Evolutionary conservation across 2,888 invertebrate genomes (phyloP).

Genomic region (Drosophila villosipedis): DNA sequence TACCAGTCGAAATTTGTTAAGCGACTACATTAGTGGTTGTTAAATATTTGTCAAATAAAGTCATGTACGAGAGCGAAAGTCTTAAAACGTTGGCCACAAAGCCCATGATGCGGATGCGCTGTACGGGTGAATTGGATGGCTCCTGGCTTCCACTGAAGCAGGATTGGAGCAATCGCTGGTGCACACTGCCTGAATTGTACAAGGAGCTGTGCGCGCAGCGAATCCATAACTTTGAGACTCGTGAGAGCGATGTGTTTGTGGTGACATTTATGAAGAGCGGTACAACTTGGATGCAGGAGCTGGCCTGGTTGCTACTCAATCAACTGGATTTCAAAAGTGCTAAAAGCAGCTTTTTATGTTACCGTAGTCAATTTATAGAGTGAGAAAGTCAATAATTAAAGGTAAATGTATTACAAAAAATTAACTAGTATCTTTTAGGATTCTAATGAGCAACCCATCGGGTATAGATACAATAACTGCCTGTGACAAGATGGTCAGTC

Average conservation of each 20-base stretch:
- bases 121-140: background rate
- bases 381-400: slow-evolving; percentile 23
- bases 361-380: slow-evolving; percentile 49
- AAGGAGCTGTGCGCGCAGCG: slow-evolving; percentile 1
- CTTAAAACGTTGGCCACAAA: background rate
- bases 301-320: slow-evolving; percentile 64
- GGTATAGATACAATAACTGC: background rate
- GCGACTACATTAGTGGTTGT: background rate
- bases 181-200: slow-evolving; percentile 26
- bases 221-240: slow-evolving; percentile 54
- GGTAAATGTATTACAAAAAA: background rate
- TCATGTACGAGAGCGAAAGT: slow-evolving; percentile 21
- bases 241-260: slow-evolving; percentile 60
- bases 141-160: slow-evolving; percentile 40
- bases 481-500: slow-evolving; percentile 27
- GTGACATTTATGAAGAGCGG: slow-evolving; percentile 63
- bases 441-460: accelerated
- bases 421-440: background rate
- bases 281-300: slow-evolving; percentile 72
- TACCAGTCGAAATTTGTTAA: too few relatives aligned
- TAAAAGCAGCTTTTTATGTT: slow-evolving; percentile 10
- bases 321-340: slow-evolving; percentile 59
- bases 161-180: slow-evolving; percentile 47
- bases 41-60: background rate
- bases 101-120: background rate